A percentile compares a stretch with the other conserved stretches of the same genome.
Conservation (phyloP, 2,113 vertebrate species). For the Echinops telfairi region DNA sequence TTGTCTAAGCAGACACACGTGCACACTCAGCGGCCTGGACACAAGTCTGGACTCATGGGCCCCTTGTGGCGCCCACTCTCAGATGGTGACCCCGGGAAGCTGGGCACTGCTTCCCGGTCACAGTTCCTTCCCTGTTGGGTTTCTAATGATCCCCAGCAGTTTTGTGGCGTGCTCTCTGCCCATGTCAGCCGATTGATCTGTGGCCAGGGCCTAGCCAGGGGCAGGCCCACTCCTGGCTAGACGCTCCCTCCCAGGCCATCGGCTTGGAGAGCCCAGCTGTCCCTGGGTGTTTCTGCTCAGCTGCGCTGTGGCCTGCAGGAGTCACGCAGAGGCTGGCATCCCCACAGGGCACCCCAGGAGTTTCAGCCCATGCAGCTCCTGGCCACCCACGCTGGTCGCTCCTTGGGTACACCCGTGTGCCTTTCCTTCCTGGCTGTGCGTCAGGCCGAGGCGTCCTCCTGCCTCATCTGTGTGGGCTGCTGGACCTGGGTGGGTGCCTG, state of each 20-base stretch:
- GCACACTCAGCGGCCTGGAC: no score
- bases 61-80: no score
- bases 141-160: not conserved
- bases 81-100: rapidly evolving
- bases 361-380: no score
- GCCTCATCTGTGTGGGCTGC: rapidly evolving
- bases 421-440: not conserved
- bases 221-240: rapidly evolving
- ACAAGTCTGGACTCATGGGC: no score
- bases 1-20: no score
- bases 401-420: not conserved
- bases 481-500: not conserved
- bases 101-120: rapidly evolving
- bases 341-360: not conserved
- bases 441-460: not conserved
- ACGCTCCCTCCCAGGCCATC: not conserved
- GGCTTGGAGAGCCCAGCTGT: not conserved
- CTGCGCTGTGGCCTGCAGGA: no score
- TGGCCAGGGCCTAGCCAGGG: not conserved
- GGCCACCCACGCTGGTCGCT: not conserved
- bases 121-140: no score
- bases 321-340: not conserved
- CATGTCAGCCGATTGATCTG: not conserved
- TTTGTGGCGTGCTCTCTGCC: rapidly evolving
- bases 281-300: not conserved